Percentiles rank a stretch among this genome's conserved stretches.
These are phyloP conservation scores for Eupithecia abbreviata DNA, from an alignment of 2,888 invertebrate genomes.

Conservation along the genomic window DNA sequence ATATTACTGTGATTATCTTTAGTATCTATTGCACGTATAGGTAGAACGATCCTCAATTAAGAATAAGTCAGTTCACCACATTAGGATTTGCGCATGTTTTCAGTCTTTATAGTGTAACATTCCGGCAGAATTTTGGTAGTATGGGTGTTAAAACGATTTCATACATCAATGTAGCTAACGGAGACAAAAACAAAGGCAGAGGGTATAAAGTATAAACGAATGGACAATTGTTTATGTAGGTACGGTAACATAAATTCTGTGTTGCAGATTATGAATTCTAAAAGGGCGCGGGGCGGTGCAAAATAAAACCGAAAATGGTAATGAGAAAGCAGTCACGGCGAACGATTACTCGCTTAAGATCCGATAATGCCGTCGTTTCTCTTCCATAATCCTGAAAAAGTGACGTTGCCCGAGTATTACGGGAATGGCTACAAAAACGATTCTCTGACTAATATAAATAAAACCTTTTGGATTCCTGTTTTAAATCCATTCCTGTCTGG, in stretches of 20 bases:
- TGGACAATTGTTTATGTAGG: background rate
- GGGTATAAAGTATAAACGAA: background rate
- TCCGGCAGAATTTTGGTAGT: background rate
- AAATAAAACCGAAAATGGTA: constrained; percentile 63
- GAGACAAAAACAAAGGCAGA: background rate
- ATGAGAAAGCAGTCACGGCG: constrained; percentile 71
- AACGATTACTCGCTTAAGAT: constrained; percentile 73
- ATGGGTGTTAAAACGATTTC: no score
- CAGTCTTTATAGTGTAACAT: background rate
- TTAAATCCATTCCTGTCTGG: constrained; percentile 58
- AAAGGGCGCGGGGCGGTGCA: constrained; percentile 41
- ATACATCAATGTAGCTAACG: background rate
- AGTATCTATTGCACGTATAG: background rate
- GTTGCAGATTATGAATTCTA: constrained; percentile 26
- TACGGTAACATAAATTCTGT: background rate
- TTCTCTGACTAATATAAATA: constrained; percentile 67
- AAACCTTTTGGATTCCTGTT: constrained; percentile 62
- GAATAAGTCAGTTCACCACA: background rate
- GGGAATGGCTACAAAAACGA: constrained; percentile 62
- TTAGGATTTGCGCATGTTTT: background rate
- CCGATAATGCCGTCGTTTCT: constrained; percentile 78
- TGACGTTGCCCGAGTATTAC: constrained; percentile 57
- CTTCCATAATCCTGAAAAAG: constrained; percentile 80
- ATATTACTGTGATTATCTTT: background rate
- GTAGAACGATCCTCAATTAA: background rate